A percentile compares a stretch with the other conserved stretches of the same genome.
Evolutionary conservation across 2,888 invertebrate genomes (phyloP).

Genomic region (Hemistola chrysoprasaria): DNA sequence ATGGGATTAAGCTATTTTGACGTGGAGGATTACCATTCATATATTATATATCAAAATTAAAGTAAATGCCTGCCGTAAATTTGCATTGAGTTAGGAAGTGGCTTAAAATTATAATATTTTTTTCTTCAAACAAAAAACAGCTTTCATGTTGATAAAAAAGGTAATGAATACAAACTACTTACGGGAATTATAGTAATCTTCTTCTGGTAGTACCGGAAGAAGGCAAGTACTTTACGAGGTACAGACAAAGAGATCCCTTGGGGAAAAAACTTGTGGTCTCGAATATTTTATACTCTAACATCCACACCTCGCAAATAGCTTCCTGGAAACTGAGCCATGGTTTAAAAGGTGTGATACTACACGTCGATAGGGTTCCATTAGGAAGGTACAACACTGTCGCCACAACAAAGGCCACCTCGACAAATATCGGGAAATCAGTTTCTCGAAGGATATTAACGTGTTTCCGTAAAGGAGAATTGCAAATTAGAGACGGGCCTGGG

Average conservation of each 20-base stretch:
- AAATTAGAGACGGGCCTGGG: slow-evolving; percentile 45
- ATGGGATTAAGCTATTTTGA: too few species aligned
- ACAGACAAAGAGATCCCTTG: slow-evolving; percentile 4
- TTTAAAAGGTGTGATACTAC: slow-evolving; percentile 12
- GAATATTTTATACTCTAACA: slow-evolving; percentile 12
- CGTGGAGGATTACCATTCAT: too few species aligned
- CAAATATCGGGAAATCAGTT: slow-evolving; percentile 53
- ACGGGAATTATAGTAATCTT: slow-evolving; percentile 4
- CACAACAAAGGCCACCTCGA: slow-evolving; percentile 47
- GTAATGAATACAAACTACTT: neutral
- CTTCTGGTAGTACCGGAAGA: slow-evolving; percentile 1
- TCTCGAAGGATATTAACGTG: slow-evolving; percentile 57
- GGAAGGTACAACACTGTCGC: slow-evolving; percentile 22
- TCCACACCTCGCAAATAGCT: slow-evolving; percentile 8
- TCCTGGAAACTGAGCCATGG: slow-evolving; percentile 10
- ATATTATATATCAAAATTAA: too few species aligned
- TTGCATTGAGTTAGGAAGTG: too few species aligned
- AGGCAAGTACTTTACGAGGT: slow-evolving; percentile 9
- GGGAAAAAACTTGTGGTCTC: neutral
- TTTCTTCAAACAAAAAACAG: too few species aligned
- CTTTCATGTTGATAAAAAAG: too few species aligned
- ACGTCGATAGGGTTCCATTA: slow-evolving; percentile 17
- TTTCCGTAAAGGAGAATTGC: slow-evolving; percentile 52
- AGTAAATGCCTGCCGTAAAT: too few species aligned
- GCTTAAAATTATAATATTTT: too few species aligned